These are phyloP conservation scores for Meloidogyne floridensis DNA, from an alignment of 1,140 invertebrate species.

Conservation along the genomic window DNA sequence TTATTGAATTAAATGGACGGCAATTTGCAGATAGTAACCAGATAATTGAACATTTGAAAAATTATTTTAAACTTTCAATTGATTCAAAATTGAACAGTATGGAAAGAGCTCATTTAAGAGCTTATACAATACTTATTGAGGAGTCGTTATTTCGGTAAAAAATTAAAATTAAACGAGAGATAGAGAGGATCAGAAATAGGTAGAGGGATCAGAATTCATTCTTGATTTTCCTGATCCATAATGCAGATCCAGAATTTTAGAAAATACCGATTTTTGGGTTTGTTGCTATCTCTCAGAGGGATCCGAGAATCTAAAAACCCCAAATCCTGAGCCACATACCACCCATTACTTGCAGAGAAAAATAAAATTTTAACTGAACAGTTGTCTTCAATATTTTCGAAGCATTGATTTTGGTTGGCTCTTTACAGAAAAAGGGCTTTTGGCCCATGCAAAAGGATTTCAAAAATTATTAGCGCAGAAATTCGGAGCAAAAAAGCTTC, in stretches of 20 bases:
- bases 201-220: no score
- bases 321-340: no score
- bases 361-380: background rate
- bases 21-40: conserved; percentile 86
- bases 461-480: conserved; percentile 46
- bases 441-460: conserved; percentile 36
- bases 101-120: conserved; percentile 83
- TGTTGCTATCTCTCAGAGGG: no score
- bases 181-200: no score
- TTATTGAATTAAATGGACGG: conserved; percentile 88
- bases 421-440: conserved; percentile 41
- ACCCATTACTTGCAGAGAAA: no score
- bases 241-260: no score
- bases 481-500: conserved; percentile 30
- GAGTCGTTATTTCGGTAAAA: conserved; percentile 74
- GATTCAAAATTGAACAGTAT: conserved; percentile 79
- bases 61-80: conserved; percentile 82
- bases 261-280: no score
- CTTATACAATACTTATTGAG: conserved; percentile 91
- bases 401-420: conserved; percentile 44
- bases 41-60: conserved; percentile 77
- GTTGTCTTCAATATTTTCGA: conserved; percentile 40
- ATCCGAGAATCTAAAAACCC: no score
- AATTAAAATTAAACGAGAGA: no score
- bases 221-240: conserved; percentile 6